phyloP scores from a whole-genome alignment of 2,888 invertebrate species.

The Acronicta leporina region DNA sequence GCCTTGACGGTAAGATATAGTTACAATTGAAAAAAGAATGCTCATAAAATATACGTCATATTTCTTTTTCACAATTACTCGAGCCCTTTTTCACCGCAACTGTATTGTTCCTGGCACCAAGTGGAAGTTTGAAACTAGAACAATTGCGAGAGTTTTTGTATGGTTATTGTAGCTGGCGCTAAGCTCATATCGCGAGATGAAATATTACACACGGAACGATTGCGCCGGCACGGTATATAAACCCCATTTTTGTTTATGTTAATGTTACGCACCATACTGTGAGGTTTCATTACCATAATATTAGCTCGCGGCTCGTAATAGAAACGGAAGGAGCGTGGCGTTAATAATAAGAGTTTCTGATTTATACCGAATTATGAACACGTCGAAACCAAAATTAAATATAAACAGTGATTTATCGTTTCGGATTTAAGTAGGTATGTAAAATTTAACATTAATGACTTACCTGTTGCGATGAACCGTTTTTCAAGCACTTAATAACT shows the following conservation, averaged over 20 bases:
- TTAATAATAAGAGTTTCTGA: conserved; percentile 9
- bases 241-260: conserved; percentile 48
- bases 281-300: conserved; percentile 53
- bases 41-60: conserved; percentile 26
- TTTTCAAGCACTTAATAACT: conserved; percentile 53
- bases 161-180: conserved; percentile 47
- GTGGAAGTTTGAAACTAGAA: conserved; percentile 51
- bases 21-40: conserved; percentile 44
- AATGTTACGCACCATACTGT: conserved; percentile 48
- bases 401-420: neutral
- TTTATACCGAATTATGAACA: conserved; percentile 10
- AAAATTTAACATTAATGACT: conserved; percentile 33
- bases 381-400: conserved; percentile 19
- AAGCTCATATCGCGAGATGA: conserved; percentile 47
- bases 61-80: conserved; percentile 42
- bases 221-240: conserved; percentile 21
- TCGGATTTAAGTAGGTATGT: conserved; percentile 4
- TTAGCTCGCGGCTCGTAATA: conserved; percentile 34
- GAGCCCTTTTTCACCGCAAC: conserved; percentile 28
- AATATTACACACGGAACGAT: conserved; percentile 42
- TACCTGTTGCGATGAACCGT: conserved; percentile 53
- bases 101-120: conserved; percentile 42
- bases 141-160: conserved; percentile 48
- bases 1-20: conserved; percentile 45
- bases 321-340: conserved; percentile 18